Conservation (phyloP, 2,888 invertebrate species). For the Laothoe populi region DNA sequence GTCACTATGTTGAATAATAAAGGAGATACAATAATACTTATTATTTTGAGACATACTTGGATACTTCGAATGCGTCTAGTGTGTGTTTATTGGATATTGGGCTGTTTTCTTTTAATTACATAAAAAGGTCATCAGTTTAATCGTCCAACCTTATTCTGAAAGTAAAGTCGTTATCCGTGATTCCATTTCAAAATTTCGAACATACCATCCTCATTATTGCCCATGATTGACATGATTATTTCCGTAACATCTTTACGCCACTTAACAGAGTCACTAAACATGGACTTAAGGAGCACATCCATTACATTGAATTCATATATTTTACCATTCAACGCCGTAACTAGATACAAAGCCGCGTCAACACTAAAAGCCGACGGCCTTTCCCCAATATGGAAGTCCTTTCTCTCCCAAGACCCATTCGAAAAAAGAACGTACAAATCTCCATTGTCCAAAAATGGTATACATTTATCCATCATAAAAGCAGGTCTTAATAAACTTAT, state of each 20-base stretch:
- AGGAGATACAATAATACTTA: too few relatives aligned
- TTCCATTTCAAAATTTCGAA: conserved; percentile 32
- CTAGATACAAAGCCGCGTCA: conserved; percentile 64
- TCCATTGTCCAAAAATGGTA: conserved; percentile 67
- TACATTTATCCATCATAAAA: conserved; percentile 64
- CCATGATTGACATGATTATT: conserved; percentile 61
- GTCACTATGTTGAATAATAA: too few relatives aligned
- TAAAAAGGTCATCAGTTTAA: neutral
- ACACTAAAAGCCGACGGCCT: conserved; percentile 62
- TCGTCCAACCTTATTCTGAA: neutral
- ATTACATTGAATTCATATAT: conserved; percentile 72
- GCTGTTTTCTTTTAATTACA: too few relatives aligned
- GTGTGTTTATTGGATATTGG: too few relatives aligned
- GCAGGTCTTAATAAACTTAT: conserved; percentile 63
- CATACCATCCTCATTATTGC: conserved; percentile 49
- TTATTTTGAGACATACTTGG: too few relatives aligned
- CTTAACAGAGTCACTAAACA: conserved; percentile 52
- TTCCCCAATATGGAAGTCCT: conserved; percentile 58
- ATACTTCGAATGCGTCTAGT: too few relatives aligned
- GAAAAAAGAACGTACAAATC: conserved; percentile 55
- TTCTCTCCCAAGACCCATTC: conserved; percentile 62
- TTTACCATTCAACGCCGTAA: conserved; percentile 64
- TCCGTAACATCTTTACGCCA: conserved; percentile 57
- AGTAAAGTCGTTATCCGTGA: neutral
- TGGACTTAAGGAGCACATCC: conserved; percentile 61